phyloP scores from a whole-genome alignment of 2,888 invertebrate genomes.

The Dromius quadrimaculatus region DNA sequence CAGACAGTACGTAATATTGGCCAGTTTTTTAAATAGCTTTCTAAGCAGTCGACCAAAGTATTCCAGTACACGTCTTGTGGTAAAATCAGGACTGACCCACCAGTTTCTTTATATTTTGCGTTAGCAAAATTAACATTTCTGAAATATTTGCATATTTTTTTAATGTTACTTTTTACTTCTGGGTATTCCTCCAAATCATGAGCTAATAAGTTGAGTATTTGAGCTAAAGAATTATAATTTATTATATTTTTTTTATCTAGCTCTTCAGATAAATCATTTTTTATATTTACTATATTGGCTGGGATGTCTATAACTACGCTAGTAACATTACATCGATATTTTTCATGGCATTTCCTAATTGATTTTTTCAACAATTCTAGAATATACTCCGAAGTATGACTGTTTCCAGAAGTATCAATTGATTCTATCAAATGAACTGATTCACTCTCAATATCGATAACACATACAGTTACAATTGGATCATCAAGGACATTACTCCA shows the following conservation, averaged over 20 bases:
- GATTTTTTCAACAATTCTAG: too few species aligned
- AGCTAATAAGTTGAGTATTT: not conserved
- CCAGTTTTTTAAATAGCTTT: constrained; percentile 13
- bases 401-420: too few species aligned
- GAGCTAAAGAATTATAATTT: too few species aligned
- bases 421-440: too few species aligned
- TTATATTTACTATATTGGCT: too few species aligned
- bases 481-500: too few species aligned
- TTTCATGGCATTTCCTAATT: too few species aligned
- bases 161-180: not conserved
- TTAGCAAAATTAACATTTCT: not conserved
- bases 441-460: too few species aligned
- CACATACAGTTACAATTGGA: too few species aligned
- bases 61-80: constrained; percentile 48
- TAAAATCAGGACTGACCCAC: constrained; percentile 26
- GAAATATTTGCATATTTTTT: constrained; percentile 5
- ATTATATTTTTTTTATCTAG: not conserved
- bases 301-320: too few species aligned
- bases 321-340: too few species aligned
- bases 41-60: constrained; percentile 25
- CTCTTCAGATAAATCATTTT: not conserved
- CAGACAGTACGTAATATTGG: not conserved
- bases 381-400: too few species aligned
- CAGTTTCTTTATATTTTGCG: constrained; percentile 20
- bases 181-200: constrained; percentile 5